Evolutionary conservation across 2,113 vertebrate genomes (phyloP), one percentile per base, ranked within the genome.

Genomic region (Phaetusa simplex): DNA sequence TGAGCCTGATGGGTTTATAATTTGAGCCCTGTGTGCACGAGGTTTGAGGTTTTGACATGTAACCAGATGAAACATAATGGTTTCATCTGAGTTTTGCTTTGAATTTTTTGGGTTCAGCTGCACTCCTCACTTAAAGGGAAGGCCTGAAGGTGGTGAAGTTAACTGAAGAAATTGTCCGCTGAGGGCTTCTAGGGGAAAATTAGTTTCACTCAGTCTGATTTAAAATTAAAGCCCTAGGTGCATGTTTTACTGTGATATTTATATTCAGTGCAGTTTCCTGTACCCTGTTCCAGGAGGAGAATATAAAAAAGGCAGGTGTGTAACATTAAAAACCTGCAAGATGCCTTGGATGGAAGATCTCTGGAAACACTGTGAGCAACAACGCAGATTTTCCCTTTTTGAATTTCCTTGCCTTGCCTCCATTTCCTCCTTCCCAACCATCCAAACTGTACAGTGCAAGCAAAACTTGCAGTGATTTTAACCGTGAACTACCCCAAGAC

Each of bases 41-140:
- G 50, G 78, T 94, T 91, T 96, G 95, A 96, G 95, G 91, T 94
- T 96, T 96, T 95, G 96, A 95, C 87, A 40, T 78, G 74, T 55
- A 96, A 95, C 84, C 94, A 97, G 94, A 91, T 93, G 91, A 95
- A 97, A 95, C 87, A 90, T 76, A 38, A 93, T 85, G 82, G 71
- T 90, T 95, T 93, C 79, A 89, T 43, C 53, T 78, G 87, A 86
- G 91, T 95, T 96, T 94, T 88, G 86, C 86, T 95, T 95, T 95
- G 62, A 85, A 70, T 87, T 87, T 86, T 90, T 90, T 87, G 61
- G 14, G 81, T 90, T 97, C 82, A 64, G 79, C 65, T 88, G 69
- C 19, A 26, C 65, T 92, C 77, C 52, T 91, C 6, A 3, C 62
- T 88, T 93, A 79, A 64, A 95, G 84, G 38, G 40, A 77, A 87